These are phyloP conservation scores for Pangasianodon gigas DNA, from an alignment of 2,113 vertebrate genomes.

Conservation along the genomic window DNA sequence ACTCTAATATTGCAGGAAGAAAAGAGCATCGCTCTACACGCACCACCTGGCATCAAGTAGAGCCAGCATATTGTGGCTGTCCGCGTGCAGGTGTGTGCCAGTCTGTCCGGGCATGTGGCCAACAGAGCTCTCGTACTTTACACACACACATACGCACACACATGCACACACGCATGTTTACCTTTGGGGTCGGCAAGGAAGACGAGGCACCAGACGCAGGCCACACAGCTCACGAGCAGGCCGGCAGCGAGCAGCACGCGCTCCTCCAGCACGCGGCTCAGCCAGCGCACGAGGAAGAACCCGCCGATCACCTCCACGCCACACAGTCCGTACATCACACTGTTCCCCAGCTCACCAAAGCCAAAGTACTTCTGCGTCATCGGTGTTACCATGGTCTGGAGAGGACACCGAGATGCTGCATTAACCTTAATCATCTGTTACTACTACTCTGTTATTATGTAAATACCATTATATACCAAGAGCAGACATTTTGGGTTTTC, in stretches of 20 bases:
- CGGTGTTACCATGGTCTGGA: slow-evolving; percentile 84
- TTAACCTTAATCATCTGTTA: background rate
- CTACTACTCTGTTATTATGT: background rate
- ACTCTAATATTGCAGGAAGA: background rate
- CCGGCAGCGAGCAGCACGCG: slow-evolving; percentile 74
- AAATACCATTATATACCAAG: too few species aligned
- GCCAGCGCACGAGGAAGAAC: slow-evolving; percentile 81
- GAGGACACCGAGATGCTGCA: background rate
- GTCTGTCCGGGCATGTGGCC: slow-evolving; percentile 40
- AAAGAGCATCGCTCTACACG: slow-evolving; percentile 15
- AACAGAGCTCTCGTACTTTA: background rate
- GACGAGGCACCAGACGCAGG: slow-evolving; percentile 81
- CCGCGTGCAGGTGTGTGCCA: slow-evolving; percentile 40
- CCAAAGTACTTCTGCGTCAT: slow-evolving; percentile 78
- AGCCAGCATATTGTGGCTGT: slow-evolving; percentile 52
- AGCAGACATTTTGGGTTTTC: background rate
- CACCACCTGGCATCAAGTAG: slow-evolving; percentile 40
- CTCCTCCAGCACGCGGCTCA: slow-evolving; percentile 74
- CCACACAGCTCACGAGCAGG: slow-evolving; percentile 76
- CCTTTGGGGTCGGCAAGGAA: slow-evolving; percentile 80
- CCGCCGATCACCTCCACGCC: slow-evolving; percentile 82
- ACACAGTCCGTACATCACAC: slow-evolving; percentile 82
- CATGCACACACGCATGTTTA: slow-evolving; percentile 52
- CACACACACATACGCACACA: slow-evolving; percentile 8
- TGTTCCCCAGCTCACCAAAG: slow-evolving; percentile 82